Base-by-base conservation (phyloP, 2,113 vertebrate species). In the Callospermophilus lateralis region DNA sequence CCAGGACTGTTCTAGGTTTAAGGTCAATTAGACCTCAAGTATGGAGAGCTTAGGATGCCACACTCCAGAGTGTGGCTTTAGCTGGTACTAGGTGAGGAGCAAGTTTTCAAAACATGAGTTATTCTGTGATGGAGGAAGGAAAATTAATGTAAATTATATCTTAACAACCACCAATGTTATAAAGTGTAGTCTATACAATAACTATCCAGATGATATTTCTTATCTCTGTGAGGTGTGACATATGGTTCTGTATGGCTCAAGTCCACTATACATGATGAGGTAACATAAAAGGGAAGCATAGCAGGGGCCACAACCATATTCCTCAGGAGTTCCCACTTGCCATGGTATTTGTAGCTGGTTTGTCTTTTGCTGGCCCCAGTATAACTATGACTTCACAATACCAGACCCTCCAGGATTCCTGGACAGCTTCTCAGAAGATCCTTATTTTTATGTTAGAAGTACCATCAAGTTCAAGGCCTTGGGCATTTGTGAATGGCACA, bases 281-380 rank as follows among this genome's bases (percentile, higher is more conserved):
- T 17, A 5, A 17, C 8, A 0, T 37, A 37, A 55, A 37, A 67
- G n/a, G 58, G 13, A 32, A n/a, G 16, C 2, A 17, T n/a, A 5
- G 2, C 6, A 76, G 12, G 22, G 17, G 26, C 10, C 39, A 37
- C 30, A 11, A 2, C 11, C 20, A 28, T 16, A 2, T 17, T 53
- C 32, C 45, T 53, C 28, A 3, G 45, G 26, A n/a, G 34, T 39
- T 30, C 51, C 32, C 22, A 51, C 77, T 65, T 28, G 16, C 42
- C 22, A 4, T 37, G 55, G 16, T 13, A 32, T n/a, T 53, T 39
- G 8, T 37, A 83, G 17, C 24, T 92, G 30, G 11, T 70, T 84
- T 30, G 12, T 78, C n/a, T 78, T 51, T n/a, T 30, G 67, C 39
- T 55, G 45, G 39, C 15, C 5, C 37, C 15, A 3, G 9, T 24